Evolutionary conservation across 2,113 vertebrate genomes (phyloP), one percentile per base, ranked within the genome.

Genomic region (Scomber scombrus): DNA sequence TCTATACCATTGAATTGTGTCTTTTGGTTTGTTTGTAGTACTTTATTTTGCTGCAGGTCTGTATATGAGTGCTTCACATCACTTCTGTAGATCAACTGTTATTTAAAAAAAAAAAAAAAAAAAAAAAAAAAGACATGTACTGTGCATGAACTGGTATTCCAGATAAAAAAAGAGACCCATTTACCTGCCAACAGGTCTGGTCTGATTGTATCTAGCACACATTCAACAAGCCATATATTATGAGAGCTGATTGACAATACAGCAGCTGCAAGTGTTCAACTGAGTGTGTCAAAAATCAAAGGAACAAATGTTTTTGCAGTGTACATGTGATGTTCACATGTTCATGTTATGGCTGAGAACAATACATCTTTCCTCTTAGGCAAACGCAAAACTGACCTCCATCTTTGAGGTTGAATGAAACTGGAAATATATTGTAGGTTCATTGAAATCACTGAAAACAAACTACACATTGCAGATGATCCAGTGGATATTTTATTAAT

Each of bases 251-350:
- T 19, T n/a, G 10, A 45, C 61, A 78, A 71, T 23, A 34, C 13
- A 70, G 23, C 60, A 77, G 50, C 79, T 78, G 88, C 75, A 55
- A 43, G 47, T 57, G 54, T 64, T 78, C 65, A 75, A 47, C 12
- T 45, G 18, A 69, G 46, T 8, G 6, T 50, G 66, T 67, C 47
- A 70, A 66, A 80, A 75, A 13, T 26, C 2, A 68, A 68, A 43
- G 40, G 52, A 81, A 71, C 52, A 49, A 45, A 46, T 1, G 0
- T 34, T 58, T 68, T 54, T 11, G 75, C 13, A 11, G n/a, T 18
- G 9, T 18, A n/a, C 57, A 68, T 67, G 66, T 34, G 31, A 67
- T 14, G 40, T 34, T 60, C 14, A 61, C 40, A 45, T 23, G 21
- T 50, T 54, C 9, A 40, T 50, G 13, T 54, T 23, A 16, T 60